phyloP scores from a whole-genome alignment of 2,888 invertebrate species.

The Phalera bucephala region DNA sequence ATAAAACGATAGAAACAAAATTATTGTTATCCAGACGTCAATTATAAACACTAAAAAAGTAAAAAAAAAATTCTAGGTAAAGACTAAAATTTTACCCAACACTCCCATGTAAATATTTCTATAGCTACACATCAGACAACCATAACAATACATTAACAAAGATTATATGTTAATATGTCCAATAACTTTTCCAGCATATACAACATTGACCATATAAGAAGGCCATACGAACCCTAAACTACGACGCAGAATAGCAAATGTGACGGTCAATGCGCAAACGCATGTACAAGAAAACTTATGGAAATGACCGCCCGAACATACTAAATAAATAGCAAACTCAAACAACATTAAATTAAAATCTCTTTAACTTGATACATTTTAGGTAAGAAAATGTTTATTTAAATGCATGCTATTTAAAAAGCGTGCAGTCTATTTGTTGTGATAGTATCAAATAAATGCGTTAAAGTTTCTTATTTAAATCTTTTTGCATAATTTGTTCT shows the following conservation, averaged over 20 bases:
- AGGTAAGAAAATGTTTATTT: conserved; percentile 15
- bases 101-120: too few relatives aligned
- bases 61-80: too few relatives aligned
- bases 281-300: conserved; percentile 42
- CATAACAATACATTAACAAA: neutral
- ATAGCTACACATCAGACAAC: neutral
- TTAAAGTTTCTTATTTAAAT: conserved; percentile 23
- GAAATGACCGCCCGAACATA: conserved; percentile 26
- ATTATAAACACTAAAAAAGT: too few relatives aligned
- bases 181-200: conserved; percentile 7
- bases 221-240: conserved; percentile 17
- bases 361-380: too few relatives aligned
- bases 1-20: too few relatives aligned
- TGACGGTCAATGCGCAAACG: conserved; percentile 31
- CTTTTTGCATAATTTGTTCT: conserved; percentile 29
- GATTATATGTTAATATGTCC: conserved; percentile 3
- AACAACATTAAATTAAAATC: too few relatives aligned
- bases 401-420: conserved; percentile 23
- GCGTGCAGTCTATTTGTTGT: conserved; percentile 7
- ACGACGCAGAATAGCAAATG: conserved; percentile 21
- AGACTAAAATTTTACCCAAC: too few relatives aligned
- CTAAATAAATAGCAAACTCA: conserved; percentile 44
- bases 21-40: too few relatives aligned
- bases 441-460: conserved; percentile 23
- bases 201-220: conserved; percentile 10